phyloP scores from a whole-genome alignment of 1,140 invertebrate species.

The Zaprionus taronus region DNA sequence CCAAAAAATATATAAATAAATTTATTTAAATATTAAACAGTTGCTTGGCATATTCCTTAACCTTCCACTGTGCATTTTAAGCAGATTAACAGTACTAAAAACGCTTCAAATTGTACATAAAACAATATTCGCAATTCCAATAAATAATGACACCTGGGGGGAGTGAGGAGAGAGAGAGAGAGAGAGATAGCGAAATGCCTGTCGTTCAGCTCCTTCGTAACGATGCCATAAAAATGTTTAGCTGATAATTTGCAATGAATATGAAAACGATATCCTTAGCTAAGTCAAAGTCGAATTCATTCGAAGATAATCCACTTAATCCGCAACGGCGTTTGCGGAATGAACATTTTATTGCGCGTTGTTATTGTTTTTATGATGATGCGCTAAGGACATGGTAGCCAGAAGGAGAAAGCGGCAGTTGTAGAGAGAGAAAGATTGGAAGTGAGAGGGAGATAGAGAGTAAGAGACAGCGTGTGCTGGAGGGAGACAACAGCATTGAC shows the following conservation, averaged over 20 bases:
- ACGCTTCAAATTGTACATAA: neutral
- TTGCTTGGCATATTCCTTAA: neutral
- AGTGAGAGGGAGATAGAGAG: neutral
- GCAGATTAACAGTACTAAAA: neutral
- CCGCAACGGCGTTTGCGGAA: constrained; percentile 4
- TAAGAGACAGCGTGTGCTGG: neutral
- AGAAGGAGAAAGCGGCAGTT: neutral
- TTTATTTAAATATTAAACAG: neutral
- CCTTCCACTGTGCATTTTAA: neutral
- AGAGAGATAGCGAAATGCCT: neutral
- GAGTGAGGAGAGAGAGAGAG: neutral
- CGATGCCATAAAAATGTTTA: constrained; percentile 66
- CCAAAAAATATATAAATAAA: neutral
- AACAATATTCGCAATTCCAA: neutral
- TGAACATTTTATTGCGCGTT: constrained; percentile 31
- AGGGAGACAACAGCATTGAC: neutral
- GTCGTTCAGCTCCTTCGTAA: neutral
- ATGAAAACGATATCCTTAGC: constrained; percentile 54
- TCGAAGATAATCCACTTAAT: constrained; percentile 42
- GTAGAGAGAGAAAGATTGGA: neutral
- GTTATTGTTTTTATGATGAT: constrained; percentile 40
- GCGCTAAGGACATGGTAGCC: constrained; percentile 3
- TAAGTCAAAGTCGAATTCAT: constrained; percentile 14
- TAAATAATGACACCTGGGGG: neutral
- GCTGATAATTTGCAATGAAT: constrained; percentile 74